Conservation (phyloP, 2,113 vertebrate genomes). For the Numida meleagris region DNA sequence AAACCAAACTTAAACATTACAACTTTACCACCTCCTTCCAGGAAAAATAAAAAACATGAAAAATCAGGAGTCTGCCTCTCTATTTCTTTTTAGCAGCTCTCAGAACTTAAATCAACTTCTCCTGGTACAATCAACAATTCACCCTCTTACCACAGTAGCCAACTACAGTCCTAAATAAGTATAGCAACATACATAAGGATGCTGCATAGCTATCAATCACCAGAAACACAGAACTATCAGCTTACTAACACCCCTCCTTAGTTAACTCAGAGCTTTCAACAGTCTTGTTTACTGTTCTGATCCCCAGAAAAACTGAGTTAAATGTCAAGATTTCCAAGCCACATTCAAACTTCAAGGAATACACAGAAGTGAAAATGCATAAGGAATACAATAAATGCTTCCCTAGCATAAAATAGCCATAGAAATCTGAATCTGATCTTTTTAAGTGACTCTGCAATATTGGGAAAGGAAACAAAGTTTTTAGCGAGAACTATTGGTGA, state of each 20-base stretch:
- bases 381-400: not conserved
- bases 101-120: rapidly evolving
- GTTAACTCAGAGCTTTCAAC: not conserved
- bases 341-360: not conserved
- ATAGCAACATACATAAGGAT: rapidly evolving
- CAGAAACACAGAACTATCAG: not conserved
- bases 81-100: not conserved
- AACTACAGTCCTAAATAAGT: not conserved
- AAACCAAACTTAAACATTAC: not conserved
- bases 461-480: not conserved
- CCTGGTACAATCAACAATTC: not conserved
- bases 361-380: rapidly evolving
- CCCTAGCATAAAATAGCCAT: not conserved
- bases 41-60: not conserved
- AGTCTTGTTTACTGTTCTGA: not conserved
- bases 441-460: not conserved
- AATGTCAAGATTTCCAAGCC: not conserved
- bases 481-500: too few relatives aligned
- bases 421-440: not conserved
- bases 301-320: not conserved
- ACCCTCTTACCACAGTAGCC: not conserved
- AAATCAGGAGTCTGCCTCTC: not conserved
- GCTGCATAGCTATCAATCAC: not conserved
- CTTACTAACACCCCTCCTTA: not conserved
- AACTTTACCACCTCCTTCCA: not conserved